Evolutionary conservation across 2,113 vertebrate species (phyloP).

Genomic region (Cavia aperea): DNA sequence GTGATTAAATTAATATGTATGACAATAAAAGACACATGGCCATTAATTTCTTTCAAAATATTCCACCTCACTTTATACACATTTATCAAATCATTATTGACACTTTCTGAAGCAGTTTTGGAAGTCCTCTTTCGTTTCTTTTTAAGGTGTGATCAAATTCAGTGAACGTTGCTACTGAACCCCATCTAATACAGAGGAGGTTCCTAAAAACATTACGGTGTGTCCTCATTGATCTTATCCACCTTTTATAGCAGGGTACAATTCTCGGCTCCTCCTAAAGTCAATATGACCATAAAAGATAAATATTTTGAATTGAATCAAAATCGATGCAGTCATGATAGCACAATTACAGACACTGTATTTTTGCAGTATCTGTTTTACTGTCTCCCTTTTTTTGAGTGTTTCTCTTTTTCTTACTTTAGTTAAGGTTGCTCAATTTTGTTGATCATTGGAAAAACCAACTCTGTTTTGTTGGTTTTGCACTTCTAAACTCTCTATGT

Average conservation of each 20-base stretch:
- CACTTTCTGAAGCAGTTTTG: background rate
- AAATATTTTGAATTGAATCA: background rate
- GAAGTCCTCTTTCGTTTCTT: background rate
- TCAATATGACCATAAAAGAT: background rate
- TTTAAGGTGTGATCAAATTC: background rate
- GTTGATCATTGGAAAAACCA: background rate
- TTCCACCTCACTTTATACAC: background rate
- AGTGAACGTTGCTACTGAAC: background rate
- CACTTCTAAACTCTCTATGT: background rate
- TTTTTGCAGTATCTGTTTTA: background rate
- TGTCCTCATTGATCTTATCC: background rate
- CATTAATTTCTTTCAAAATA: background rate
- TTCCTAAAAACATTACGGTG: background rate
- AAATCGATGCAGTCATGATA: background rate
- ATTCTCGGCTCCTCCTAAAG: background rate
- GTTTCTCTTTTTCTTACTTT: background rate
- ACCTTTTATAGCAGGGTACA: background rate
- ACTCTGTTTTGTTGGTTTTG: background rate
- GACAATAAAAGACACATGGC: background rate
- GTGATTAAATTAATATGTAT: background rate
- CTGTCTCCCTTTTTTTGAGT: background rate
- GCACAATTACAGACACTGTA: background rate
- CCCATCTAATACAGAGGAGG: background rate
- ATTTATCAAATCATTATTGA: background rate
- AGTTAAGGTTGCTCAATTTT: background rate